These are phyloP conservation scores for Gallirallus australis DNA, from an alignment of 2,797 vertebrate genomes.

Conservation along the genomic window DNA sequence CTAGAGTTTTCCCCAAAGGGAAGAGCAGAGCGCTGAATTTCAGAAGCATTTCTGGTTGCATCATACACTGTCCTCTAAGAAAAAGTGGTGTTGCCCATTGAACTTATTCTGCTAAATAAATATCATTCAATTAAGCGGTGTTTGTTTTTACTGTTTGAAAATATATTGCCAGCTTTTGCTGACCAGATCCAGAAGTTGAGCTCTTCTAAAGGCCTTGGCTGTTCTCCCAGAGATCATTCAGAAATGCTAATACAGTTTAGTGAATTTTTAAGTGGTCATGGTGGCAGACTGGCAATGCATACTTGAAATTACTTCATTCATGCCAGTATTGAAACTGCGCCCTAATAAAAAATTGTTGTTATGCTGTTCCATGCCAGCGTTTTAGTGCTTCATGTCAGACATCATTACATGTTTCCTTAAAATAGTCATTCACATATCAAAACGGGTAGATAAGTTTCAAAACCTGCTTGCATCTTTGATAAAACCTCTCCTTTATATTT, in stretches of 20 bases:
- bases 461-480: background rate
- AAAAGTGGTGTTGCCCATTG: background rate
- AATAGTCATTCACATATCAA: background rate
- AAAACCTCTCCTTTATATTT: background rate
- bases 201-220: conserved; percentile 16
- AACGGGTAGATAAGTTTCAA: background rate
- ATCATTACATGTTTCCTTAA: background rate
- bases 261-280: background rate
- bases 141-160: conserved; percentile 2
- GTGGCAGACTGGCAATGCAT: background rate
- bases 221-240: conserved; percentile 33
- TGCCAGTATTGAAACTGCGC: background rate
- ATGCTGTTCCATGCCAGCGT: background rate
- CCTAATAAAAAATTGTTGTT: background rate
- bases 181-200: background rate
- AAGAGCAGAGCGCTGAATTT: background rate
- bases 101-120: background rate
- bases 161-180: background rate
- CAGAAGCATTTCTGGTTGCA: background rate
- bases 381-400: background rate
- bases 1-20: background rate
- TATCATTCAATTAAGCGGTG: background rate
- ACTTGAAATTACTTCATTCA: background rate
- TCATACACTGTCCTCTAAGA: fast-evolving
- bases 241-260: background rate